Base-by-base conservation (phyloP, 2,113 vertebrate species). In the Pipra filicauda region DNA sequence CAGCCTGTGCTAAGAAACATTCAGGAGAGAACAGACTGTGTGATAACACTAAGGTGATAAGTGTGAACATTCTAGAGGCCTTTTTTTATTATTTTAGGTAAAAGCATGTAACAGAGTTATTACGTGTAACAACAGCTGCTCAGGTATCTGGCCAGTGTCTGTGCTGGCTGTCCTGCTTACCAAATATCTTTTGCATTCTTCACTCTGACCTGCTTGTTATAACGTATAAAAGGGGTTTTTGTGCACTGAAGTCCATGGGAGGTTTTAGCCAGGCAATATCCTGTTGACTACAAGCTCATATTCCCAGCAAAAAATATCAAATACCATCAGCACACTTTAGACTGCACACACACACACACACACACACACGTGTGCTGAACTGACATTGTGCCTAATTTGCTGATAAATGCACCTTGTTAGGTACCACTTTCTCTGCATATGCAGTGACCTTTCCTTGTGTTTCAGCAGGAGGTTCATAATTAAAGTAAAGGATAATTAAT, bases 401-500 rank as follows among this genome's bases (percentile, higher is more conserved):
- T 96, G 86, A 85, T 94, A 84, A 89, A 95, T 91, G 72, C 59
- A 28, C 51, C 88, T 83, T 58, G 66, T 91, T 95, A 83, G 81
- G 48, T 46, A 67, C 28, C 33, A 30, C 85, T 96, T 93, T 91
- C 57, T 71, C 33, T 51, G 76, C 83, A 57, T 83, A 15, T 21
- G 44, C 67, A 43, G 10, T 96, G 95, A 96, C 91, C 91, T 95
- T 95, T 93, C 85, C 65, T 76, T 69, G 83, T n/a, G 51, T 81
- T 93, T 89, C 88, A 77, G 91, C 92, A 79, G 85, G 88, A 92
- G 80, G 54, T 73, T 74, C 66, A 21, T 58, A 89, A 93, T 89
- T 86, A 93, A 91, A 95, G 35, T 51, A 76, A 70, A 57, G 67
- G 79, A 75, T 96, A 95, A 96, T 95, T 95, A 96, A 97, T 96